These are phyloP conservation scores for Petrolisthes cinctipes DNA, from an alignment of 2,888 invertebrate species.

Conservation along the genomic window DNA sequence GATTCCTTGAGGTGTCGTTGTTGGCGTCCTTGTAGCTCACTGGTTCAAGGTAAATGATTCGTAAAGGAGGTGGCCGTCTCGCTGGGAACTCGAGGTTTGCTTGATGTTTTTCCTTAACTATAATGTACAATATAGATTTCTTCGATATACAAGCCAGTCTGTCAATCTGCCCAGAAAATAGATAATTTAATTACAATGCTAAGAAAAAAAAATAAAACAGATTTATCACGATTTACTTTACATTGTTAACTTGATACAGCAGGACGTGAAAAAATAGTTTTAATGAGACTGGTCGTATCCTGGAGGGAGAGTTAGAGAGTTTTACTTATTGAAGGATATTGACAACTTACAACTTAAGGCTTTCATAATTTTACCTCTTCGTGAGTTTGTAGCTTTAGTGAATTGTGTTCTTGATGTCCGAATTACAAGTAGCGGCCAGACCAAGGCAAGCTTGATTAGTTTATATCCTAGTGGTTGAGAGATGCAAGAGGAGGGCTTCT, in stretches of 20 bases:
- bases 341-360: neutral
- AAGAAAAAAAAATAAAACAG: slow-evolving; percentile 20
- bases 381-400: slow-evolving; percentile 14
- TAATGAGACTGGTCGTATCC: too few relatives aligned
- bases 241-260: neutral
- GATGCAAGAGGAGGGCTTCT: slow-evolving; percentile 35
- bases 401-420: slow-evolving; percentile 39
- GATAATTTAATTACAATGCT: slow-evolving; percentile 10
- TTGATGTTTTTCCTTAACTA: slow-evolving; percentile 38
- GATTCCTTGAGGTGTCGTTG: slow-evolving; percentile 29
- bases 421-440: slow-evolving; percentile 31
- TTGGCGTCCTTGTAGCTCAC: slow-evolving; percentile 31
- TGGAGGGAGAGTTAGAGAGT: too few relatives aligned
- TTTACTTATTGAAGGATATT: too few relatives aligned
- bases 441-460: slow-evolving; percentile 44
- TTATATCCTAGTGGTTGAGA: slow-evolving; percentile 21
- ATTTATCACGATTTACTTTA: slow-evolving; percentile 8
- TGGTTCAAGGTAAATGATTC: slow-evolving; percentile 18
- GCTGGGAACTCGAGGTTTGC: slow-evolving; percentile 41
- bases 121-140: slow-evolving; percentile 25
- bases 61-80: slow-evolving; percentile 39
- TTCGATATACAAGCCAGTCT: slow-evolving; percentile 25
- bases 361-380: slow-evolving; percentile 12
- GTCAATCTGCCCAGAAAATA: slow-evolving; percentile 1
- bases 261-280: too few relatives aligned